Evolutionary conservation across 2,113 vertebrate genomes (phyloP).

Genomic region (Rynchops niger): DNA sequence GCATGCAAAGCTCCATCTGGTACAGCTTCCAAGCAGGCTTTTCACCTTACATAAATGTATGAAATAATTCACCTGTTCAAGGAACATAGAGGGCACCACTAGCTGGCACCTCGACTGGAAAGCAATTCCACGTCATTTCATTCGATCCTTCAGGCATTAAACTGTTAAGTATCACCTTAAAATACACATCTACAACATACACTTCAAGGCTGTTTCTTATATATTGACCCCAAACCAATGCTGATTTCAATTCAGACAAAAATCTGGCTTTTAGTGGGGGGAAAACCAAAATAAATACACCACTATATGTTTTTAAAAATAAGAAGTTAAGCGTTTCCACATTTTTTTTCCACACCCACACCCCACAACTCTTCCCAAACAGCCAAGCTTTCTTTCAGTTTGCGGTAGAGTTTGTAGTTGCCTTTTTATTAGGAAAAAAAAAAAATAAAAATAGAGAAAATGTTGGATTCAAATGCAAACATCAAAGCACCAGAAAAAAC

Average conservation of each 20-base stretch:
- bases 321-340: not conserved
- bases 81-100: not conserved
- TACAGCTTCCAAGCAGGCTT: not conserved
- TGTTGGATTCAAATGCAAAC: not conserved
- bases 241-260: not conserved
- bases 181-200: not conserved
- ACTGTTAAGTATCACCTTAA: not conserved
- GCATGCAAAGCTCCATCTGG: not conserved
- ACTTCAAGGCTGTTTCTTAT: not conserved
- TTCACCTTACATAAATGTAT: not conserved
- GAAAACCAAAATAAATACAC: not conserved
- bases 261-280: not conserved
- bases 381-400: not conserved
- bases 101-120: not conserved
- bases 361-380: not conserved
- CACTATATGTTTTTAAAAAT: not conserved
- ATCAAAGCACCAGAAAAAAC: constrained; percentile 3
- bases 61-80: not conserved
- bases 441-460: not conserved
- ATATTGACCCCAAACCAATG: not conserved
- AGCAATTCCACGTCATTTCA: not conserved
- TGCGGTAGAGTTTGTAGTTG: not conserved
- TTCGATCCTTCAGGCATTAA: not conserved
- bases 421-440: not conserved
- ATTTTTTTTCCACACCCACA: not conserved